Evolutionary conservation across 2,888 invertebrate species (phyloP).

Genomic region (Himalopsyche anomala): DNA sequence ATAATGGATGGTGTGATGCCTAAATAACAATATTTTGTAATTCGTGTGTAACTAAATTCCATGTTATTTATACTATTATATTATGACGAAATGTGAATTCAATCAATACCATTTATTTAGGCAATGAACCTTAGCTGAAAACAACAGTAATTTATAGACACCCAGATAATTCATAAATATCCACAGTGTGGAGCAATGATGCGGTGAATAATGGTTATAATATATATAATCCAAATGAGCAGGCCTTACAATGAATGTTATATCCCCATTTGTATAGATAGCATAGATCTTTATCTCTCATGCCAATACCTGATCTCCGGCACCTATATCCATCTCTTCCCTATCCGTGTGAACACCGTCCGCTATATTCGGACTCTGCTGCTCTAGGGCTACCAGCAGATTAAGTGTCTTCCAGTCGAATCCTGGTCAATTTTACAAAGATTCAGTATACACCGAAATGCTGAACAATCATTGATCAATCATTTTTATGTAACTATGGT

Average conservation of each 20-base stretch:
- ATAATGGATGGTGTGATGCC: too few relatives aligned
- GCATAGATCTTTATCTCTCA: background rate
- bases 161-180: too few relatives aligned
- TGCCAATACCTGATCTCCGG: conserved; percentile 95
- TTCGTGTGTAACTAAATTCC: too few relatives aligned
- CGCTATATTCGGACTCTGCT: conserved; percentile 97
- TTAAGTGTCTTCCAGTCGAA: conserved; percentile 99
- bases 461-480: background rate
- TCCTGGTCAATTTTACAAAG: conserved; percentile 78
- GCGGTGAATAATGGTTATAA: background rate
- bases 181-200: background rate
- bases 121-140: too few relatives aligned
- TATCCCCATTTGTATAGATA: conserved; percentile 7
- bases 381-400: conserved; percentile 98
- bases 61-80: too few relatives aligned
- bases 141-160: too few relatives aligned
- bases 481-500: too few relatives aligned
- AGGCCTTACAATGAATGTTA: background rate
- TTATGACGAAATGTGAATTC: too few relatives aligned
- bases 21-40: too few relatives aligned
- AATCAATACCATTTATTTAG: too few relatives aligned
- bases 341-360: conserved; percentile 93
- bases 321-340: conserved; percentile 94
- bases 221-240: background rate
- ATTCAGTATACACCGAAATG: background rate